Evolutionary conservation across 1,140 invertebrate species (phyloP), one percentile per base, ranked within the genome.

Genomic region (Drosophila prosaltans): DNA sequence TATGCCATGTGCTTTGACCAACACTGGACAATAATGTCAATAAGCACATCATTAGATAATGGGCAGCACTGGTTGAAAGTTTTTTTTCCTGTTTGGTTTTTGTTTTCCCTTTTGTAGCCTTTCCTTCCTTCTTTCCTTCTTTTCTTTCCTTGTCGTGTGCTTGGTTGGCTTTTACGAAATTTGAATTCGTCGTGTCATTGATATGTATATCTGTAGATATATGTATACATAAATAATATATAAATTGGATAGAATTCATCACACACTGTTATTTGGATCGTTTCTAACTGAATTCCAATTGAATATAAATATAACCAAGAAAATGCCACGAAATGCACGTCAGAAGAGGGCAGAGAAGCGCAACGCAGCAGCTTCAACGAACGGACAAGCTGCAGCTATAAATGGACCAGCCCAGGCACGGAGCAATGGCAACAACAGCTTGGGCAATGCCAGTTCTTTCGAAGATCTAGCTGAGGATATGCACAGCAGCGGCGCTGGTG

Each of bases 401-500:
- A 4, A 2, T n/a, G 58, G 30, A 45, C 0, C n/a, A 9, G 21
- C 57, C 7, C 54, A 40, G 6, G 59, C 26, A 26, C 5, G 21
- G 6, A 21, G 11, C 32, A 68, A 24, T 40, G 11, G 28, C 41
- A 26, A 32, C 21, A 62, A 59, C 28, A 43, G 21, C 30, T 8
- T 45, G 30, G 24, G 0, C 36, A 55, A 45, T 10, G 10, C 0
- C 45, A 48, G 21, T 26, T 10, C 21, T 9, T 10, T 26, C 21
- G 45, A 51, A 8, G 45, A 61, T 51, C 54, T 64, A 30, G 2
- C 64, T 30, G 43, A 70, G 6, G 61, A 69, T 61, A 30, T 60
- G 43, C 61, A 61, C 30, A 36, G 28, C 43, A 32, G 16, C 6
- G 40, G 61, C 8, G 40, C 43, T 30, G 61, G 30, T 1, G 43